Base-by-base conservation (phyloP, 1,140 invertebrate genomes). In the Eciton burchellii region DNA sequence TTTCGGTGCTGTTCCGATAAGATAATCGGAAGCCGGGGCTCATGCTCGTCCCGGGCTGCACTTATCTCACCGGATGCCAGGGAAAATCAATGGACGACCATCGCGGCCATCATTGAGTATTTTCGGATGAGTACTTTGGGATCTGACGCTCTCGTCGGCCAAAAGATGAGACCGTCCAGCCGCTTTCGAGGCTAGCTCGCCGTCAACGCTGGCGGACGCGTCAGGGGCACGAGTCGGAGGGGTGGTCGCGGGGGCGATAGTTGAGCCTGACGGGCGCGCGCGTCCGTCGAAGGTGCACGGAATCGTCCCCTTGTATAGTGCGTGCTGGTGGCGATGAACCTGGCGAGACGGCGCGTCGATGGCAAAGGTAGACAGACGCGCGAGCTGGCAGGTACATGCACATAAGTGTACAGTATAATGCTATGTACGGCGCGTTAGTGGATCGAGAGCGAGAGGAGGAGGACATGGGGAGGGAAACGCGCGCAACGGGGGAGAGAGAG, bases 341-440 rank as follows among this genome's bases (percentile, higher is more conserved):
- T 43, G 59, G 19, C 63, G 56, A 76, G 81, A 84, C 66, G 79
- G 16, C 65, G 74, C 41, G 45, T 76, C 57, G 70, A 82, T 59
- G 59, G 83, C 54, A 56, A 54, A 43, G 62, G 29, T 62, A 82
- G 65, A 29, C 63, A 71, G 63, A 45, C 54, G 24, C 83, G 83
- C 83, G 83, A 66, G 52, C 68, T 29, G 81, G 47, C 84, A 85
- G 81, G 81, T 85, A 84, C 83, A 84, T 65, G 41, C 59, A 74
- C 59, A 54, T 73, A 84, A 87, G 85, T 62, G 60, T 87, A 87
- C 84, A 82, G 52, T 79, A 79, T 79, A 79, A 79, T 70, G 43
- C 74, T 79, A 70, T 79, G 35, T 79, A 68, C 49, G 72, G 6
- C 29, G 74, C 29, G 68, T 35, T 52, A 57, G 52, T 41, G 74